Evolutionary conservation across 2,888 invertebrate species (phyloP), one percentile per base, ranked within the genome.

Genomic region (Pardosa pseudoannulata): DNA sequence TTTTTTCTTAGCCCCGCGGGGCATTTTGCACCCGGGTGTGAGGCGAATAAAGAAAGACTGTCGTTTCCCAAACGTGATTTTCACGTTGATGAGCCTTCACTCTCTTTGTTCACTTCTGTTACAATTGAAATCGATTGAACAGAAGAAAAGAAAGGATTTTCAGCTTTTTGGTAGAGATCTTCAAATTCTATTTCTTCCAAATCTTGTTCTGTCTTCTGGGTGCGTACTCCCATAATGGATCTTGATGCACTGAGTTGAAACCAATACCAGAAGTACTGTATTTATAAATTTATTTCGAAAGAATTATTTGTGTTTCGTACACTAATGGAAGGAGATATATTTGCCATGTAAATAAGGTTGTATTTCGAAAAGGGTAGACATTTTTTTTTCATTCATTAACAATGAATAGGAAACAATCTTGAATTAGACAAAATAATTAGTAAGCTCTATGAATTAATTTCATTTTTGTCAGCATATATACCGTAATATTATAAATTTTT

Each of bases 11-110:
- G 31, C 74, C 74, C 81, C 81, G 39, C 23, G 74, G 81, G 81
- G 81, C 81, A 39, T 81, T 81, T 81, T 74, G 68, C 67, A 39
- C 81, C 81, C 31, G 81, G 81, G 81, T 74, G 81, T 81, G 81
- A 81, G 65, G 56, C 9, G 81, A 67, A 31, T 73, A 68, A 62
- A 56, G 68, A 74, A 46, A 68, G 62, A 56, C 62, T 39, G 73
- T 70, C 56, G 75, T 75, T 75, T 70, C 81, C 29, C 31, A 70
- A 70, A 81, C 81, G 81, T 81, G 81, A 81, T 81, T 81, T 81
- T 74, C 74, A 81, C 67, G 74, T 81, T 81, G 81, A 81, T 81
- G 81, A 81, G 81, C 46, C 56, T 29, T 67, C 31, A 41, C 23
- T 19, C 31, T 56, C 56, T 56, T 56, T 56, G 56, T 56, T 56